These are phyloP conservation scores for Melipona beecheii DNA, from an alignment of 2,888 invertebrate genomes.

Conservation along the genomic window DNA sequence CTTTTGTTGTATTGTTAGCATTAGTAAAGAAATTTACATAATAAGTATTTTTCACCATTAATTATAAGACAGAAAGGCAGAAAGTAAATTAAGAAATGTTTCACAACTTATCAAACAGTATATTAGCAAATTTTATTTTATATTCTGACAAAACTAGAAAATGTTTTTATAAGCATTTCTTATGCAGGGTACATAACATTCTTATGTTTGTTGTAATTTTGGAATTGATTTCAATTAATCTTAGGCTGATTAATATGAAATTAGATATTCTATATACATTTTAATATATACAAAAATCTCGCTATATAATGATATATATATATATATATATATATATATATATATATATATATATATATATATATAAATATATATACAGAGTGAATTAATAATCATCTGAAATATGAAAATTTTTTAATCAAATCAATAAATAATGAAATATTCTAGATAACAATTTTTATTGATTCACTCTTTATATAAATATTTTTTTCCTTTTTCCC, in stretches of 20 bases:
- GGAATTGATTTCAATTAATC: slow-evolving; percentile 26
- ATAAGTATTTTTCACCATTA: slow-evolving; percentile 76
- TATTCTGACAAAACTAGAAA: slow-evolving; percentile 33
- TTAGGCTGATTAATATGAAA: slow-evolving; percentile 23
- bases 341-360: background rate
- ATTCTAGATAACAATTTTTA: background rate
- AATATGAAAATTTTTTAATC: background rate
- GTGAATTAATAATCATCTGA: background rate
- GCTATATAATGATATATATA: slow-evolving; percentile 7
- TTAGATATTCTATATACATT: slow-evolving; percentile 22
- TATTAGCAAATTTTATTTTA: slow-evolving; percentile 48
- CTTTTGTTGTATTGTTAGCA: slow-evolving; percentile 70
- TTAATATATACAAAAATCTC: slow-evolving; percentile 13
- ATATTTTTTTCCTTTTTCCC: slow-evolving; percentile 10
- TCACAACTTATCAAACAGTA: slow-evolving; percentile 39
- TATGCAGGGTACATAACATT: slow-evolving; percentile 46
- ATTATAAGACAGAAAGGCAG: slow-evolving; percentile 28
- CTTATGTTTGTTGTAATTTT: slow-evolving; percentile 44
- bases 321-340: too few relatives aligned
- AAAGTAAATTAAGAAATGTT: slow-evolving; percentile 59
- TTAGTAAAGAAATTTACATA: slow-evolving; percentile 72
- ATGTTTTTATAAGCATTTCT: slow-evolving; percentile 35
- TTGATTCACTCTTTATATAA: background rate
- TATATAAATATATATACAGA: background rate
- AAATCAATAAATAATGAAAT: background rate